A percentile compares a stretch with the other conserved stretches of the same genome.
Evolutionary conservation across 2,888 invertebrate species (phyloP).

Genomic region (Pedicia rivosa): DNA sequence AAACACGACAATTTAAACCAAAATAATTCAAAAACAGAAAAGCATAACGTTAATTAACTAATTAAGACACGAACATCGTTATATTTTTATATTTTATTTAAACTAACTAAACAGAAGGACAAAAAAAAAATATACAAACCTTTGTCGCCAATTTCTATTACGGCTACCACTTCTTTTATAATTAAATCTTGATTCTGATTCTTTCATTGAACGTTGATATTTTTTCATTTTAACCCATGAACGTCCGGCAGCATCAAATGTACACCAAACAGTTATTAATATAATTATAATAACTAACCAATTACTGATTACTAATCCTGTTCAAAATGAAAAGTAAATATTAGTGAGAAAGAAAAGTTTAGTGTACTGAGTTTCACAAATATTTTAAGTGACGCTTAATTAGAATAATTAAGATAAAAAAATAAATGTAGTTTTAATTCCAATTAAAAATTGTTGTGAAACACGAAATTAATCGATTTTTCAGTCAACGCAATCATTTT

Average conservation of each 20-base stretch:
- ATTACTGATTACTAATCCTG: constrained; percentile 63
- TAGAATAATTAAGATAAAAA: too few species aligned
- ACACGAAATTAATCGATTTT: too few species aligned
- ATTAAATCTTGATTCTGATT: constrained; percentile 57
- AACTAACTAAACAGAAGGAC: background rate
- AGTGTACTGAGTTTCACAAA: background rate
- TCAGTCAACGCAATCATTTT: too few species aligned
- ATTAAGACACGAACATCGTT: background rate
- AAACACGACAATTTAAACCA: too few species aligned
- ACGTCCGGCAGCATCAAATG: constrained; percentile 72
- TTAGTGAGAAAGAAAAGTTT: background rate
- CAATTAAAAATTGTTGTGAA: too few species aligned
- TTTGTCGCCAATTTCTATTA: constrained; percentile 69
- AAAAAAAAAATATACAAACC: constrained; percentile 39
- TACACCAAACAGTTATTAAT: constrained; percentile 67
- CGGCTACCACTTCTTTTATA: constrained; percentile 60
- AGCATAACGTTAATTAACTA: too few species aligned
- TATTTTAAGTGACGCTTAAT: background rate
- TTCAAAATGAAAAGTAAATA: constrained; percentile 9
- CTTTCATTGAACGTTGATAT: constrained; percentile 66
- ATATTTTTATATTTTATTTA: background rate
- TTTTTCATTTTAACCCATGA: constrained; percentile 85
- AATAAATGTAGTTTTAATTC: too few species aligned
- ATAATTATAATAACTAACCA: constrained; percentile 58
- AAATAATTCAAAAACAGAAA: too few species aligned